Conservation (phyloP, 2,113 vertebrate species). For the Cryptoleucopteryx plumbea region DNA sequence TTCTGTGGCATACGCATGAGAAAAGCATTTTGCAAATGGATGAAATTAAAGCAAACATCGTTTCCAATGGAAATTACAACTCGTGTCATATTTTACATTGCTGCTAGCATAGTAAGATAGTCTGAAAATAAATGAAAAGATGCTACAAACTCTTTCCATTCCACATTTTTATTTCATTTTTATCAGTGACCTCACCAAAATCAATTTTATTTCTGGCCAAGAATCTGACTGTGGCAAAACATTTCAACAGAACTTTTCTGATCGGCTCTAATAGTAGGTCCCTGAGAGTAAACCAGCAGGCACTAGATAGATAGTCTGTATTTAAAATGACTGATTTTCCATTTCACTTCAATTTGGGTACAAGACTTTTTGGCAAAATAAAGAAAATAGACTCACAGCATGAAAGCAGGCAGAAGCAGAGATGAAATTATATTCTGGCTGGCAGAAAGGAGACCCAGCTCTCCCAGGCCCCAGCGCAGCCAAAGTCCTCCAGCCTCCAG, state of each 20-base stretch:
- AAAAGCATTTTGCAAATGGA: not conserved
- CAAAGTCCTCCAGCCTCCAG: not conserved
- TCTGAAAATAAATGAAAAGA: not conserved
- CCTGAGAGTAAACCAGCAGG: not conserved
- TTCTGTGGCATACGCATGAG: not conserved
- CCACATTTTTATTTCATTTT: not conserved
- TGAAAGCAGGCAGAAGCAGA: not conserved
- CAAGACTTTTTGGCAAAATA: not conserved
- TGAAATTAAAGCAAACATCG: not conserved
- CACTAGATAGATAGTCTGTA: not conserved
- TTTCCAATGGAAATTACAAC: not conserved
- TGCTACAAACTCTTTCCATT: not conserved
- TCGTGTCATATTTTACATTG: not conserved
- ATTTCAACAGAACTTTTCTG: not conserved
- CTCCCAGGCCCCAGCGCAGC: accelerated
- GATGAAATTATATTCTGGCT: not conserved
- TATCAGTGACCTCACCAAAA: not conserved
- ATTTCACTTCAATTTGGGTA: not conserved
- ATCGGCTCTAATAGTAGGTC: not conserved
- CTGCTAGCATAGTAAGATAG: not conserved
- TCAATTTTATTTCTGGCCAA: not conserved
- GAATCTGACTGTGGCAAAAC: not conserved
- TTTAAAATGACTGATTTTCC: not conserved
- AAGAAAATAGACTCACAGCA: not conserved
- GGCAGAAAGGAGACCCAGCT: not conserved